Percentiles rank a stretch among this genome's conserved stretches.
Evolutionary conservation across 2,113 vertebrate genomes (phyloP).

Genomic region (Chlorodrepanis virens): DNA sequence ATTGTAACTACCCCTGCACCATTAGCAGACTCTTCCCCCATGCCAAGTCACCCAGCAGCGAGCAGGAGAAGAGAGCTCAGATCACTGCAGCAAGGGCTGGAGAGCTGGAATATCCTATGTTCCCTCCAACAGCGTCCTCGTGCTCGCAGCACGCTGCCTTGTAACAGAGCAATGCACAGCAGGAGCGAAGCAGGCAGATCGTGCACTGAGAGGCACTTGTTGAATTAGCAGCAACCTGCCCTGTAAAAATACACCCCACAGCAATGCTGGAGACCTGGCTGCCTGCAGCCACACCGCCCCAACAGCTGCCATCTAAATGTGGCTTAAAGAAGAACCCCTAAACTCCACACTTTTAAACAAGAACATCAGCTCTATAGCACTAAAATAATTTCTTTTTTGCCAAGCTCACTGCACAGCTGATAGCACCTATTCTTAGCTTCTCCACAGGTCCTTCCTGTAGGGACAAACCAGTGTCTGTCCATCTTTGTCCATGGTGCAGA

Average conservation of each 20-base stretch:
- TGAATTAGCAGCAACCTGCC: not conserved
- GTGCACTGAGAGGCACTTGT: not conserved
- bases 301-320: not conserved
- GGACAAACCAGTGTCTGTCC: rapidly evolving
- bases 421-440: not conserved
- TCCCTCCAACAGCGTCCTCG: not conserved
- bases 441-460: not conserved
- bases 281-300: not conserved
- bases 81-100: not conserved
- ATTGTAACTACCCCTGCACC: not conserved
- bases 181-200: not conserved
- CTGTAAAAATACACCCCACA: not conserved
- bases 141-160: not conserved
- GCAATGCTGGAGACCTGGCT: not conserved
- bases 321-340: not conserved
- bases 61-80: not conserved
- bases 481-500: not conserved
- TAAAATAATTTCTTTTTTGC: not conserved
- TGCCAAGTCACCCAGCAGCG: not conserved
- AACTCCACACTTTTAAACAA: not conserved
- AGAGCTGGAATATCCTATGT: not conserved
- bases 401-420: not conserved
- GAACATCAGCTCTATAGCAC: not conserved
- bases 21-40: not conserved
- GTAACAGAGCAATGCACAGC: not conserved